Percentiles rank a stretch among this genome's conserved stretches.
phyloP scores from a whole-genome alignment of 2,797 vertebrate genomes.

The Eulemur mongoz region DNA sequence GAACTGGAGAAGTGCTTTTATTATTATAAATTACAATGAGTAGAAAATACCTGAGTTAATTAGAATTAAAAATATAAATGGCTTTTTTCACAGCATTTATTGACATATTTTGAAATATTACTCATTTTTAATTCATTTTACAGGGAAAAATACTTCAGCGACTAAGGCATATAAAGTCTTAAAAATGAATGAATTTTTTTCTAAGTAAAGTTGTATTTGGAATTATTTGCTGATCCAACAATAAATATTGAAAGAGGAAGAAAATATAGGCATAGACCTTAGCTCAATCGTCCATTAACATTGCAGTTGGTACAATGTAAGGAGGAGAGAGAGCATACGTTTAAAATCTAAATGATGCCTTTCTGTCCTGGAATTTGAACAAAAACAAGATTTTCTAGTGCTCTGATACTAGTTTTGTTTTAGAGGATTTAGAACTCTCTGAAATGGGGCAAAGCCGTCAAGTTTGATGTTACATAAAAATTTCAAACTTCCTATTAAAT shows the following conservation, averaged over 20 bases:
- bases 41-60: background rate
- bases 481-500: background rate
- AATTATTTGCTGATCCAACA: conserved; percentile 27
- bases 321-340: background rate
- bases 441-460: background rate
- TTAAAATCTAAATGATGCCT: background rate
- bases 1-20: conserved; percentile 15
- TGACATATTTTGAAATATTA: conserved; percentile 49
- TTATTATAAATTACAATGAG: conserved; percentile 42
- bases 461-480: background rate
- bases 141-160: background rate
- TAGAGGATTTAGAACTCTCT: background rate
- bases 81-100: background rate
- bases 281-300: background rate
- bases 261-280: background rate
- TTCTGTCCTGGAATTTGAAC: background rate
- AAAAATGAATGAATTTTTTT: background rate
- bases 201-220: conserved; percentile 38
- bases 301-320: background rate
- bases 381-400: background rate
- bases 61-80: conserved; percentile 44
- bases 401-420: background rate
- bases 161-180: background rate
- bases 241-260: conserved; percentile 1
- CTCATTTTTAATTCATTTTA: background rate